Conservation (phyloP, 2,888 invertebrate species). For the Nemoura dubitans region DNA sequence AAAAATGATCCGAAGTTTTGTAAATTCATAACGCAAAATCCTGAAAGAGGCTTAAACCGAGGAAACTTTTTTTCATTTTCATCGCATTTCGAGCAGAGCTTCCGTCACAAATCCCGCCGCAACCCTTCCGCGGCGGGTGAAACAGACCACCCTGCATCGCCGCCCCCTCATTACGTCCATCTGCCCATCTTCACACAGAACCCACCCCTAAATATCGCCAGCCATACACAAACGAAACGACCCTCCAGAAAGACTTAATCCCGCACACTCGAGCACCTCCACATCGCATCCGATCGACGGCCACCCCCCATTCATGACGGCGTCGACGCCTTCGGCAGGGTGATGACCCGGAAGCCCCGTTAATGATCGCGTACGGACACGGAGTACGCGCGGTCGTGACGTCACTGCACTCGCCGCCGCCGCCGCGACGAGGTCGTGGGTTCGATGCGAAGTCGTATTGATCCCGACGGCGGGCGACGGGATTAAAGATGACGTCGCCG, state of each 20-base stretch:
- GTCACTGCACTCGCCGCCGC: too few relatives aligned
- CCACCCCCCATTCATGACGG: background rate
- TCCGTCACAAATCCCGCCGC: background rate
- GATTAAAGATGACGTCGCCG: background rate
- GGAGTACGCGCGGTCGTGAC: background rate
- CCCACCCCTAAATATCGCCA: background rate
- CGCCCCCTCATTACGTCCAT: background rate
- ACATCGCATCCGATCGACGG: background rate
- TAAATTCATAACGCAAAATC: background rate
- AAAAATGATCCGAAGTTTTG: background rate
- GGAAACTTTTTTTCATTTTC: background rate
- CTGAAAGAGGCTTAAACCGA: background rate
- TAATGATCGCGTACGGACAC: background rate
- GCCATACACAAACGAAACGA: background rate
- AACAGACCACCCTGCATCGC: too few relatives aligned
- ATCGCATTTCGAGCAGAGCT: background rate
- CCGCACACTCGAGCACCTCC: background rate
- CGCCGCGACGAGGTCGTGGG: background rate
- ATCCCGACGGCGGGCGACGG: background rate
- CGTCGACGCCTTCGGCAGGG: background rate
- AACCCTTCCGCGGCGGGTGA: background rate
- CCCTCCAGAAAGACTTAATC: constrained; percentile 3
- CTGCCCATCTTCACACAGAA: background rate
- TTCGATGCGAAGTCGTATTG: background rate
- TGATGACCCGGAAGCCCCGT: background rate